Evolutionary conservation across 2,797 vertebrate genomes (phyloP).

Genomic region (Dermochelys coriacea): DNA sequence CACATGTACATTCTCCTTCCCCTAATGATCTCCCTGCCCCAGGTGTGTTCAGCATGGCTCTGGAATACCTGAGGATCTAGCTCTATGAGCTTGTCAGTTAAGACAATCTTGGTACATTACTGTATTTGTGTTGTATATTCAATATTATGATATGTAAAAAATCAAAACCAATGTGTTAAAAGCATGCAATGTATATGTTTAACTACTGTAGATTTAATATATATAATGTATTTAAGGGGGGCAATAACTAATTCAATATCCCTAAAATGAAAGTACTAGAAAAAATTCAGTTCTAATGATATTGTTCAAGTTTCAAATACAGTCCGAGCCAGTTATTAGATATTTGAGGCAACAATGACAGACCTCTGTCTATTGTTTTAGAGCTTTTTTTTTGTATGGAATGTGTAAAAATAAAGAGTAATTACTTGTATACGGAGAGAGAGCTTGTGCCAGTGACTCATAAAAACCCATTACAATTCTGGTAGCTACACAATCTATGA

Average conservation of each 20-base stretch:
- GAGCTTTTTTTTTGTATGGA: neutral
- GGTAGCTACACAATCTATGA: fast-evolving
- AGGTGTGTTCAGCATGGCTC: neutral
- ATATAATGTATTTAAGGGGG: neutral
- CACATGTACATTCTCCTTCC: neutral
- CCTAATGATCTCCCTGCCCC: no score
- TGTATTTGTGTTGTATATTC: neutral
- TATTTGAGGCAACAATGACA: neutral
- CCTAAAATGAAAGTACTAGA: neutral
- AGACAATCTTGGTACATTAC: neutral
- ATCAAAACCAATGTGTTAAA: neutral
- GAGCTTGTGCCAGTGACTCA: neutral
- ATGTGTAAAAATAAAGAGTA: neutral
- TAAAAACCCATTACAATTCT: neutral
- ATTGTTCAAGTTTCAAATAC: neutral
- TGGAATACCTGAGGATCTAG: slow-evolving; percentile 3
- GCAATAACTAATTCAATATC: neutral
- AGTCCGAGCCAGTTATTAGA: neutral
- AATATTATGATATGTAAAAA: neutral
- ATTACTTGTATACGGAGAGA: neutral
- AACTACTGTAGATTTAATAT: neutral
- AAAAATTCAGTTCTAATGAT: neutral
- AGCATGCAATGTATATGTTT: neutral
- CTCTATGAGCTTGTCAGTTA: neutral
- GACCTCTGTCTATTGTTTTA: neutral